A percentile compares a stretch with the other conserved stretches of the same genome.
Evolutionary conservation across 2,113 vertebrate genomes (phyloP).

Genomic region (Indicator maculatus): DNA sequence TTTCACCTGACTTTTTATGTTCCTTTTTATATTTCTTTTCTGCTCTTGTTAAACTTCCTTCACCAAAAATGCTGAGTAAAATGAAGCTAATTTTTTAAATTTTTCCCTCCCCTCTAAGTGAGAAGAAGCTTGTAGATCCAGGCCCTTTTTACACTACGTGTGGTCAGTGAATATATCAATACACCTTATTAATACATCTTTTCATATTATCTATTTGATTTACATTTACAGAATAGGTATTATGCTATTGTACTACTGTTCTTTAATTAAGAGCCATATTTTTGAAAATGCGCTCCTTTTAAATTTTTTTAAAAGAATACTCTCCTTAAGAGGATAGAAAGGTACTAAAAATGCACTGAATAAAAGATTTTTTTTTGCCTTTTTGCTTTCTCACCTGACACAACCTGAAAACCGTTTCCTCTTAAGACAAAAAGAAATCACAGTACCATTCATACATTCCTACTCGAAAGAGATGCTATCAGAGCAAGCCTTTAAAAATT

Average conservation of each 20-base stretch:
- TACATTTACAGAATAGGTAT: background rate
- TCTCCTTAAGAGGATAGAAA: background rate
- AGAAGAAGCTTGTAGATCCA: background rate
- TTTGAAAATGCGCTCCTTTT: background rate
- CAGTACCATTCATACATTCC: rapidly evolving
- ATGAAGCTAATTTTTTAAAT: background rate
- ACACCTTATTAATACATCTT: background rate
- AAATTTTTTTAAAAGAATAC: background rate
- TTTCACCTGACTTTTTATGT: background rate
- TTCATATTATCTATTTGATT: background rate
- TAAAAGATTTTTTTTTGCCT: background rate
- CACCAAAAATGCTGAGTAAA: rapidly evolving
- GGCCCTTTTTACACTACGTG: background rate
- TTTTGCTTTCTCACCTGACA: background rate
- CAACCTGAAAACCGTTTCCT: background rate
- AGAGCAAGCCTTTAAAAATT: background rate
- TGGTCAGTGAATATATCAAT: background rate
- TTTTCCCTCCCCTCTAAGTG: rapidly evolving
- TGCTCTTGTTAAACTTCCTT: background rate
- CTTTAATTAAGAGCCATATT: background rate
- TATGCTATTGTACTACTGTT: background rate
- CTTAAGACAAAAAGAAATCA: background rate
- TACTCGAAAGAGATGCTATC: background rate
- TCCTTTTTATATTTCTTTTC: background rate
- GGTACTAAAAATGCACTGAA: background rate